phyloP scores from a whole-genome alignment of 2,797 vertebrate species.

The Eulemur mongoz region DNA sequence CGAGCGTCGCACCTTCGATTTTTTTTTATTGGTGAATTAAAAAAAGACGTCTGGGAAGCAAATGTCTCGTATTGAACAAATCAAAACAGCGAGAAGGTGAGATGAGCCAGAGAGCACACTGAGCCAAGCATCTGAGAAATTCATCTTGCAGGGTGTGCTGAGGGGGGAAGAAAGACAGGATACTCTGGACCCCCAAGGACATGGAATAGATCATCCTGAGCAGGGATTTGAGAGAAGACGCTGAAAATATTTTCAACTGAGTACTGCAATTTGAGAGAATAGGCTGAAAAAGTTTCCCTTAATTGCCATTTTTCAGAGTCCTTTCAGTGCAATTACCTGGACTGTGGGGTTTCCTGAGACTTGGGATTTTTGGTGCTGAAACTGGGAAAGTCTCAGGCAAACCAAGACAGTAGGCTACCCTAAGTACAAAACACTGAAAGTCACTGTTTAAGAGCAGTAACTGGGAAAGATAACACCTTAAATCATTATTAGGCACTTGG shows the following conservation, averaged over 20 bases:
- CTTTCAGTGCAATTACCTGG: neutral
- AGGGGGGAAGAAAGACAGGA: neutral
- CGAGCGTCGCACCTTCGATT: neutral
- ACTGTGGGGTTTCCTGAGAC: neutral
- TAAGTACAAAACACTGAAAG: neutral
- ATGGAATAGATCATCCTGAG: rapidly evolving
- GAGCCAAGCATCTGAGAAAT: neutral
- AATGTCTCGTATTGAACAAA: slow-evolving; percentile 1
- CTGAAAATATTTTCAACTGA: neutral
- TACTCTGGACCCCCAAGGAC: neutral
- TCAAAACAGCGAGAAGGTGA: neutral
- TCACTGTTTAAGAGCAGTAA: neutral
- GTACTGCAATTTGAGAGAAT: neutral
- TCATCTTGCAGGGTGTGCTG: neutral
- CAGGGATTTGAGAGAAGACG: neutral
- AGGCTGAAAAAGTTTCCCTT: neutral
- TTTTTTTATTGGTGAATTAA: neutral
- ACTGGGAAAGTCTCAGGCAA: neutral
- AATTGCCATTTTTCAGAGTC: neutral
- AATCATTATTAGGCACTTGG: neutral
- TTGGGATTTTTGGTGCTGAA: neutral
- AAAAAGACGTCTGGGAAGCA: neutral
- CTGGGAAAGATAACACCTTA: neutral
- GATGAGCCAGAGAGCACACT: neutral
- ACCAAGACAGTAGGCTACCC: neutral